Percentiles rank a stretch among this genome's conserved stretches.
Conservation (phyloP, 1,140 invertebrate species). For the Heliconius nattereri region DNA sequence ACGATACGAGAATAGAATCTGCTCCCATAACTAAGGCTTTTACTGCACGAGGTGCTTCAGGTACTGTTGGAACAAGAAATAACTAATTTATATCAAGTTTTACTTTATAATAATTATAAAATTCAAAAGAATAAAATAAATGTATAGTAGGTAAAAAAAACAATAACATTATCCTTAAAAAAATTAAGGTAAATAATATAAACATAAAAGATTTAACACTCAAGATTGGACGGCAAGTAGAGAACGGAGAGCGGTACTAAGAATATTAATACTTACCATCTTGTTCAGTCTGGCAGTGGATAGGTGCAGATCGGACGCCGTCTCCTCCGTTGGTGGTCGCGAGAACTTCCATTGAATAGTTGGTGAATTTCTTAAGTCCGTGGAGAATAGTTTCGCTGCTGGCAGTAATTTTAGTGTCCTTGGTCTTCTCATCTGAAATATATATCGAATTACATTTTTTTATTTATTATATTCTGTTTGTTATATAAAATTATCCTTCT, state of each 20-base stretch:
- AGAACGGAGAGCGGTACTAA: neutral
- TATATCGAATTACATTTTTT: neutral
- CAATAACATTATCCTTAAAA: too few relatives aligned
- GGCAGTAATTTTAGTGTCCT: constrained; percentile 94
- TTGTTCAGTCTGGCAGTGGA: constrained; percentile 97
- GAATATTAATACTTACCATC: constrained; percentile 85
- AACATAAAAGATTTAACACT: too few relatives aligned
- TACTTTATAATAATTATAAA: neutral
- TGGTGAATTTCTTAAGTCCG: constrained; percentile 96
- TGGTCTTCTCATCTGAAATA: constrained; percentile 91
- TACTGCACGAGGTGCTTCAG: constrained; percentile 94
- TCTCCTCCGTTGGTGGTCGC: constrained; percentile 98
- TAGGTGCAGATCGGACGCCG: constrained; percentile 93
- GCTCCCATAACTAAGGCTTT: constrained; percentile 95
- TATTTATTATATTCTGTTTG: too few relatives aligned
- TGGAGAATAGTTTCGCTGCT: constrained; percentile 96
- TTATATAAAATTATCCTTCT: too few relatives aligned
- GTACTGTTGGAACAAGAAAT: constrained; percentile 83
- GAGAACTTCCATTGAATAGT: constrained; percentile 98
- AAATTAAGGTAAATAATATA: too few relatives aligned
- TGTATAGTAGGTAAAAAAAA: too few relatives aligned
- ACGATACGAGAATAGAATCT: constrained; percentile 95
- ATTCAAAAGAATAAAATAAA: neutral
- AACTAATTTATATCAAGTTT: neutral
- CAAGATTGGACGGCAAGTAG: too few relatives aligned